Evolutionary conservation across 2,797 vertebrate genomes (phyloP).

Genomic region (Scomberomorus guttatus): DNA sequence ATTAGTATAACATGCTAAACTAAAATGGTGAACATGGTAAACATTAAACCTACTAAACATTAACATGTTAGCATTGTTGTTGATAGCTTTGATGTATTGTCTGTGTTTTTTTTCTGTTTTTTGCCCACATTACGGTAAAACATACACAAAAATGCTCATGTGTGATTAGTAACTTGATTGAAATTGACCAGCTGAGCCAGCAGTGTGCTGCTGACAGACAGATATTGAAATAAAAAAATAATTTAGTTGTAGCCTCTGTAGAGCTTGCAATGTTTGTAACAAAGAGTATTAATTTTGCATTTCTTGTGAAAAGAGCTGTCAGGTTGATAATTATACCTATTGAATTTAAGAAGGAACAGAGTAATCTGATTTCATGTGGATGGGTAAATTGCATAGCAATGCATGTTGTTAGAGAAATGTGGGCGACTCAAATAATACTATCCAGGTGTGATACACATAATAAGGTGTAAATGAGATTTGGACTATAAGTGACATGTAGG

Average conservation of each 20-base stretch:
- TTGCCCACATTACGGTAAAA: conserved; percentile 31
- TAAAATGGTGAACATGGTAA: background rate
- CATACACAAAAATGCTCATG: conserved; percentile 2
- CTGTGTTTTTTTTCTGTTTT: background rate
- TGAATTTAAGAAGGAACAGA: conserved; percentile 6
- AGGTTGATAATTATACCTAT: conserved; percentile 21
- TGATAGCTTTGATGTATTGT: conserved; percentile 1
- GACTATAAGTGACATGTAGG: conserved; percentile 1
- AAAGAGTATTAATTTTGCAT: conserved; percentile 33
- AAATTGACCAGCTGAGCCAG: conserved; percentile 35
- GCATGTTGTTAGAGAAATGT: background rate
- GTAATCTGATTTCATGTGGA: conserved; percentile 1
- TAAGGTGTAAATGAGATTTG: conserved; percentile 26
- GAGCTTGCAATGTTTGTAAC: conserved; percentile 21
- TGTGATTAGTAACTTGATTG: conserved; percentile 39
- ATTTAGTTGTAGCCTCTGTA: conserved; percentile 25
- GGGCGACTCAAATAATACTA: conserved; percentile 8
- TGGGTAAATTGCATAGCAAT: conserved; percentile 7
- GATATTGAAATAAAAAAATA: conserved; percentile 41
- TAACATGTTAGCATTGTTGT: conserved; percentile 1
- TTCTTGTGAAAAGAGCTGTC: conserved; percentile 30
- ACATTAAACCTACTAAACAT: background rate
- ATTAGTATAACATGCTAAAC: background rate
- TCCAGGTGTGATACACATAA: conserved; percentile 13
- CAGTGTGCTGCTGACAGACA: conserved; percentile 25